Conservation (phyloP, 2,113 vertebrate genomes). For the Bos taurus region DNA sequence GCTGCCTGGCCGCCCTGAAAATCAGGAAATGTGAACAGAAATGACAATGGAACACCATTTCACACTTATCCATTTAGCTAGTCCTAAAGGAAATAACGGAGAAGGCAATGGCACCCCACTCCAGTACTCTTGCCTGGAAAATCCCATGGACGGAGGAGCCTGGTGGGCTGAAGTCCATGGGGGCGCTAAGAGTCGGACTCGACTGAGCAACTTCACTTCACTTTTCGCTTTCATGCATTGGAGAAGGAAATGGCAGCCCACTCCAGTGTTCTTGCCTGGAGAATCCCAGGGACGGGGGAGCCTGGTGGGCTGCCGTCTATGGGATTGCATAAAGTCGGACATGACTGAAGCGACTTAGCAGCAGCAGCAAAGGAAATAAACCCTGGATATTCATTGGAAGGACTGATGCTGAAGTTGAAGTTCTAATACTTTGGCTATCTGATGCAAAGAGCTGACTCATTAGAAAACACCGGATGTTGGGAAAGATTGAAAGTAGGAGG, state of each 20-base stretch:
- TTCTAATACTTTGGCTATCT: neutral
- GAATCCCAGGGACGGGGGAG: too few relatives aligned
- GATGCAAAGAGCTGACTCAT: neutral
- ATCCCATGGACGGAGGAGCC: too few relatives aligned
- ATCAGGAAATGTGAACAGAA: neutral
- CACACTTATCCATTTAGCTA: neutral
- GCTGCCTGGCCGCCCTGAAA: neutral
- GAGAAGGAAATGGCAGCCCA: too few relatives aligned
- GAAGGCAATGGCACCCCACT: too few relatives aligned
- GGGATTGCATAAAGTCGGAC: accelerated
- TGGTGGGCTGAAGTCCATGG: too few relatives aligned
- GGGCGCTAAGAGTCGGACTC: accelerated
- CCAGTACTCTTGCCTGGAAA: too few relatives aligned
- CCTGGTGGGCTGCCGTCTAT: too few relatives aligned
- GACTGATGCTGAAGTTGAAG: neutral
- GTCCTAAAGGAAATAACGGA: too few relatives aligned
- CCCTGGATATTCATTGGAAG: neutral
- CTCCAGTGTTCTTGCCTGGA: too few relatives aligned
- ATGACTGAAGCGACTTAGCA: accelerated
- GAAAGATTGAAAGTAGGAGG: neutral
- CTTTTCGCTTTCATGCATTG: too few relatives aligned
- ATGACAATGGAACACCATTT: neutral
- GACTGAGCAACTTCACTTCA: too few relatives aligned
- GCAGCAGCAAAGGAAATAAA: neutral
- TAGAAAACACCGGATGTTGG: neutral